Evolutionary conservation across 2,113 vertebrate species (phyloP), one percentile per base, ranked within the genome.

Genomic region (Oryzias celebensis): DNA sequence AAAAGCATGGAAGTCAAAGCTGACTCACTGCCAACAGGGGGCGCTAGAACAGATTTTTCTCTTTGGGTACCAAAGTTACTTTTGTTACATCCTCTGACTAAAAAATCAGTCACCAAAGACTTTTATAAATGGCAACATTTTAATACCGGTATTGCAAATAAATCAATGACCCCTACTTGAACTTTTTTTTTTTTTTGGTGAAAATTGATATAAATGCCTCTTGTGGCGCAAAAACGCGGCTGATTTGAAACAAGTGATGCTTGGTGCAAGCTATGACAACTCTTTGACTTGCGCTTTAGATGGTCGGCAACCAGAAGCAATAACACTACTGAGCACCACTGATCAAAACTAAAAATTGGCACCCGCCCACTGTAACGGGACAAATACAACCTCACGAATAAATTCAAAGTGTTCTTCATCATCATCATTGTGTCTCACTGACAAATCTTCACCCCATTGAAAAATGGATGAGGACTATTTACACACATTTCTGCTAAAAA

Each of bases 391-490:
- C 71, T 59, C 73, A 85, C 83, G 58, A 76, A 69, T 80, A 83
- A 78, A 65, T 52, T 44, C 76, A 83, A 78, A 63, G 58, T 66
- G 28, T 62, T 79, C 76, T 64, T 64, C 66, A 41, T 64, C 57
- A 24, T 68, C 56, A 71, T 77, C 67, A 55, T 71, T 70, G 80
- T 65, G 63, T 62, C 71, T 77, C 73, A 76, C 65, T 68, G 61
- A 73, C 61, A 68, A 71, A 62, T 76, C 68, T 68, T 78, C 78
- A 67, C 58, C 80, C 69, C 70, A 85, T 80, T 72, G 69, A 79
- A 84, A 82, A 78, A 81, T 62, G 80, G 71, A 73, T 80, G 48
- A 80, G 79, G 83, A 86, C 85, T 92, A 93, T 92, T 92, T 92
- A 93, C 91, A 92, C 75, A 68, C 54, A 87, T 85, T 62, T 81